phyloP scores from a whole-genome alignment of 2,888 invertebrate genomes.

The Pristionchus maxplancki region DNA sequence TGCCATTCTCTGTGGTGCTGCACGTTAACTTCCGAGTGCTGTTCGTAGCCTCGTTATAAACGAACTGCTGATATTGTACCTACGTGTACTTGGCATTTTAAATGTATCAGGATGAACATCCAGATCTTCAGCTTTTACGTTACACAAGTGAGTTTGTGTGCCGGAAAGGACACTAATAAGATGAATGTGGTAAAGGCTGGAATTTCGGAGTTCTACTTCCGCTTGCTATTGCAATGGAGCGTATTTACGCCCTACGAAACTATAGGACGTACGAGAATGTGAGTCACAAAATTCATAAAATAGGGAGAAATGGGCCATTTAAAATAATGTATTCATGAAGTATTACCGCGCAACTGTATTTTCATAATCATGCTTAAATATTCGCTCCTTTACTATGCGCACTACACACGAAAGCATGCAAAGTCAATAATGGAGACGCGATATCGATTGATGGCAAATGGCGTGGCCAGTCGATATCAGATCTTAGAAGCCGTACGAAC shows the following conservation, averaged over 20 bases:
- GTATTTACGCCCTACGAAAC: background rate
- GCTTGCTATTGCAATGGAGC: background rate
- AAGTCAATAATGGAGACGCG: background rate
- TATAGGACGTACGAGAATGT: background rate
- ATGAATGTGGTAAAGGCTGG: slow-evolving; percentile 2
- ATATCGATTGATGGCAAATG: background rate
- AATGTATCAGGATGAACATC: background rate
- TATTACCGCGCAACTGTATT: too few relatives aligned
- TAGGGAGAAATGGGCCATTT: too few relatives aligned
- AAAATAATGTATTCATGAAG: too few relatives aligned
- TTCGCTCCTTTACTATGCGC: background rate
- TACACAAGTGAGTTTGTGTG: background rate
- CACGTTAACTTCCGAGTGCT: background rate
- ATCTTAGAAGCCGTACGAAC: background rate
- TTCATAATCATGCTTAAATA: too few relatives aligned
- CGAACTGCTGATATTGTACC: background rate
- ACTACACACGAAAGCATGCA: background rate
- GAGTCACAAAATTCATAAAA: too few relatives aligned
- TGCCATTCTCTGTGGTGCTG: background rate
- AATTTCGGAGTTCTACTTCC: background rate
- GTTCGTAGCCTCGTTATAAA: background rate
- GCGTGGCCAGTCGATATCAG: background rate
- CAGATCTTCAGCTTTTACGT: background rate
- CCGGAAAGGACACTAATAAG: too few relatives aligned
- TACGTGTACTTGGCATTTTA: background rate